phyloP scores from a whole-genome alignment of 1,140 invertebrate genomes.

The Neelides sp. region DNA sequence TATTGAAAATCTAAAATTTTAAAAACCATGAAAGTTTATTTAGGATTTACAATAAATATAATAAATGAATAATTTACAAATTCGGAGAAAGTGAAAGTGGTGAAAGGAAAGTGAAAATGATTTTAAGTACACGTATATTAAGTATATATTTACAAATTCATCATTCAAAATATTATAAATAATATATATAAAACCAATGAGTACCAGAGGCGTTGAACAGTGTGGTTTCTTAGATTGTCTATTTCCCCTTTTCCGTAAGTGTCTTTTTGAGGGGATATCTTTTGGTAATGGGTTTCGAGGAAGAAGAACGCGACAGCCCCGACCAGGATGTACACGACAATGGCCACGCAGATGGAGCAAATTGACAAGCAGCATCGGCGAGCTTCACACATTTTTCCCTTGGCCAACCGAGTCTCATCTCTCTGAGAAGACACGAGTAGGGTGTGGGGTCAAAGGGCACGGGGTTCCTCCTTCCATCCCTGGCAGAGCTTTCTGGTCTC shows the following conservation, averaged over 20 bases:
- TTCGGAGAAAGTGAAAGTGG: conserved; percentile 32
- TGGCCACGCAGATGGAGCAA: conserved; percentile 42
- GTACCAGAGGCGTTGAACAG: conserved; percentile 27
- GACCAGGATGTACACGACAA: conserved; percentile 45
- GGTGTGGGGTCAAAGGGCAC: no score
- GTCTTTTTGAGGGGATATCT: conserved; percentile 20
- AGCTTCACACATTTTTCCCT: conserved; percentile 24
- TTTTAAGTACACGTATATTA: background rate
- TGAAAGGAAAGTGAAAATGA: background rate
- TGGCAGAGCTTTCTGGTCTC: no score
- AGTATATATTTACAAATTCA: background rate
- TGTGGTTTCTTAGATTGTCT: conserved; percentile 25
- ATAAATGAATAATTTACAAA: no score
- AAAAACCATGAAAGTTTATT: no score
- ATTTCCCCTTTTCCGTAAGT: conserved; percentile 19
- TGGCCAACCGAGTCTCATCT: background rate
- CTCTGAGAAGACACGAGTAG: no score
- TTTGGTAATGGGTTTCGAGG: conserved; percentile 37
- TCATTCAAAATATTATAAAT: background rate
- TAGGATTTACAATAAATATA: no score
- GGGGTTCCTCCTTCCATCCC: no score
- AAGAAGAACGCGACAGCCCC: conserved; percentile 49
- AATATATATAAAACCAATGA: conserved; percentile 3
- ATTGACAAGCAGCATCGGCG: conserved; percentile 28
- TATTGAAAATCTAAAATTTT: no score